Base-by-base conservation (phyloP, 2,888 invertebrate genomes). In the Sialis lutaria region DNA sequence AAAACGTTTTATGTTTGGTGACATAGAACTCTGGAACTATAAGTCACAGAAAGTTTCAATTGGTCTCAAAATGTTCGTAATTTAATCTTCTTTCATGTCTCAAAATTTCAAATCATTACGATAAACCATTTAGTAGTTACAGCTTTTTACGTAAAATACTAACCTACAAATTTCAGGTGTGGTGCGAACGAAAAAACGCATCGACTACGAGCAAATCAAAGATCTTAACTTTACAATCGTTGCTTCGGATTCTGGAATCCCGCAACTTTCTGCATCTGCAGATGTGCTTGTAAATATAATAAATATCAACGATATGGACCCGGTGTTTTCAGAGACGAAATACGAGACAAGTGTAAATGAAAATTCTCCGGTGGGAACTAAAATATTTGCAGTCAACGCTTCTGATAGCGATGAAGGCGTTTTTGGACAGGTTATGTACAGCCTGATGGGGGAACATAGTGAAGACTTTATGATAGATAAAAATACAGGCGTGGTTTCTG, bases 251-350 rank as follows among this genome's bases (percentile, higher is more conserved):
- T 82, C 83, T 0, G 93, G 93, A 2, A 77, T 86, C 1, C 93
- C 93, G 0, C 82, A 83, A 56, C 67, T 87, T 42, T 82, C 86
- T 4, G 73, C 88, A 0, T 73, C 81, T 0, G 90, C 91, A 0
- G 73, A 77, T 6, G 78, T 95, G 1, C 71, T 72, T 6, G 85
- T 93, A 0, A 75, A 77, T 43, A 72, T 95, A 2, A 68, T 78
- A 33, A 92, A 93, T 59, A 74, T 87, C 0, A 93, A 95, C 56
- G 92, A 93, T 57, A 87, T 89, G 58, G 80, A 82, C 58, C 93
- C 93, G 0, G 69, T 71, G 43, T 93, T 93, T 61, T 69, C 71
- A 1, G 70, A 75, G 50, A 65, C 72, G 43, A 64, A 67, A 6
- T 91, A 91, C 58, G 75, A 77, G 47, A 82, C 81, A 0, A 73